Percentiles rank a stretch among this genome's conserved stretches.
phyloP scores from a whole-genome alignment of 2,113 vertebrate genomes.

The Elephas maximus region DNA sequence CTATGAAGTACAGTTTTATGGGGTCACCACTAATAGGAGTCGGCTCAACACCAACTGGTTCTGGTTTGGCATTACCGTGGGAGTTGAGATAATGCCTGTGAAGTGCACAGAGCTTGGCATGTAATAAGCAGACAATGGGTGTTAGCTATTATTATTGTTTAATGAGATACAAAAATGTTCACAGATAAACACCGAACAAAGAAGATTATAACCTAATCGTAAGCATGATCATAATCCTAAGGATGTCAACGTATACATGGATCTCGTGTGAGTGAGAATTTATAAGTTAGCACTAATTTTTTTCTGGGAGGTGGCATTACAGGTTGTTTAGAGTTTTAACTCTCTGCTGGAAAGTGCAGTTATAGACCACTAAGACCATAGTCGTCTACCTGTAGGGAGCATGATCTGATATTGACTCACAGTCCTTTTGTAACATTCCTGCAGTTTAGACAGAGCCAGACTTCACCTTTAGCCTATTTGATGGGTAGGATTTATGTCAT shows the following conservation, averaged over 20 bases:
- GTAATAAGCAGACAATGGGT: background rate
- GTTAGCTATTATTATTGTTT: background rate
- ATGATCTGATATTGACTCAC: background rate
- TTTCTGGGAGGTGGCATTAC: background rate
- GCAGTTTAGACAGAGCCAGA: background rate
- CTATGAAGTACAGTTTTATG: background rate
- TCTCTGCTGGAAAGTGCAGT: background rate
- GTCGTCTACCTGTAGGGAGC: background rate
- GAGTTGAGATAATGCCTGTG: background rate
- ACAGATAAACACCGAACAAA: background rate
- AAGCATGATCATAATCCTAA: fast-evolving
- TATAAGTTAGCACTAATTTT: background rate
- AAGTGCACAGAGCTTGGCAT: background rate
- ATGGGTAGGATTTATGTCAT: background rate
- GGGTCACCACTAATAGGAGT: background rate
- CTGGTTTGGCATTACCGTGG: background rate
- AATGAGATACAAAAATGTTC: background rate
- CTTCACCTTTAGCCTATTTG: constrained; percentile 3
- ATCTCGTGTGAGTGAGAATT: fast-evolving
- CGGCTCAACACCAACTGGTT: background rate
- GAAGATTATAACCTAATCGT: background rate
- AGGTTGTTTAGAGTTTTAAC: background rate
- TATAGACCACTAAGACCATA: background rate
- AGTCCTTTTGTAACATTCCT: background rate
- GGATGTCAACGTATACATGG: fast-evolving